Base-by-base conservation (phyloP, 92 coral and sea anemone species). In the Porites cylindrica region DNA sequence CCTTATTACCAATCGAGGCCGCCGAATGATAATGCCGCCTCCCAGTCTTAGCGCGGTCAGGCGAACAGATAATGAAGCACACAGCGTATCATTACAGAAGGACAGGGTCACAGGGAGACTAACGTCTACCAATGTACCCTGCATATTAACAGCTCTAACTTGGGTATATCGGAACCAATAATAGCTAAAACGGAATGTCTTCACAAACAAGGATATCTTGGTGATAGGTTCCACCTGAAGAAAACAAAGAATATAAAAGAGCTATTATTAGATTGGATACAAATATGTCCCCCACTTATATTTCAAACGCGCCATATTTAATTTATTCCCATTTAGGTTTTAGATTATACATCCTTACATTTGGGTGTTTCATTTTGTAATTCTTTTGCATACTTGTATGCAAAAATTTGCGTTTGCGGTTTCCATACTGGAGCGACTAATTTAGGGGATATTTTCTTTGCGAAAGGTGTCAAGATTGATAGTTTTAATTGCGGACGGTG, bases 81-180 rank as follows among this genome's bases (percentile, higher is more conserved):
- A 85, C 69, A 77, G 29, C 61, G n/a, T 26, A 5, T 52, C 82
- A 50, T 58, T 17, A 24, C 66, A 47, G 78, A 76, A 76, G 18
- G 89, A 77, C 54, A 85, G 58, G 51, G 19, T 85, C 54, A 70
- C 26, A 1, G 56, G 70, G 29, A 78, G 62, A 26, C 58, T 10
- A 65, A 19, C 51, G 10, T 70, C 51, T 18, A 26, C 26, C 2
- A 77, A 24, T 18, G 60, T 67, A 21, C 84, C 77, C 6, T 32
- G 11, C 13, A 17, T 70, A 43, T 20, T 18, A 29, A 23, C 60
- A 11, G 52, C 54, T 38, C 47, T 38, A 38, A 38, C 47, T 38
- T 38, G 47, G 47, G 7, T 38, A 14, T 6, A 9, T 20, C 78
- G 78, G 13, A 24, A 50, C 12, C 3, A 2, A 29, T 3, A 0